Percentiles rank a stretch among this genome's conserved stretches.
Conservation (phyloP, 2,113 vertebrate genomes). For the Pseudonaja textilis region DNA sequence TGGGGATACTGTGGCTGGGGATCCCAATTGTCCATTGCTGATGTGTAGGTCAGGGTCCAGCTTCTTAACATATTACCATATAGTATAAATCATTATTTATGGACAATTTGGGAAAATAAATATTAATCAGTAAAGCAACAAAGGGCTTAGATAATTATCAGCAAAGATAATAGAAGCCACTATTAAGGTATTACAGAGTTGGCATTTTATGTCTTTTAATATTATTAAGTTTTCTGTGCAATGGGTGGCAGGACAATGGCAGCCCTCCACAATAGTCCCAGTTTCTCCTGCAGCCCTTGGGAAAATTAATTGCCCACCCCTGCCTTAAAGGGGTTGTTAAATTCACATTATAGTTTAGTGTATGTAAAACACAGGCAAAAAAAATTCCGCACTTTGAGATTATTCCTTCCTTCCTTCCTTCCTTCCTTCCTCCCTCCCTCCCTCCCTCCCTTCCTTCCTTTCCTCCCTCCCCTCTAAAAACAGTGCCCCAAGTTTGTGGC, state of each 20-base stretch:
- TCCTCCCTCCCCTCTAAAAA: not conserved
- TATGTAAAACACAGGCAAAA: not conserved
- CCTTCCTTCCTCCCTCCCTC: no score
- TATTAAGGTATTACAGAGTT: not conserved
- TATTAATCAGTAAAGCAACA: not conserved
- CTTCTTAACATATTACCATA: not conserved
- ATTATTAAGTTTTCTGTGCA: not conserved
- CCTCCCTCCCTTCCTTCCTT: no score
- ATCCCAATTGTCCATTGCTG: not conserved
- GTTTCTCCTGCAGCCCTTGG: not conserved
- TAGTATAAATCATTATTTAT: not conserved
- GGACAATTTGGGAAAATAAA: not conserved
- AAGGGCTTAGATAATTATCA: not conserved
- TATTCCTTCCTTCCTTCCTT: not conserved
- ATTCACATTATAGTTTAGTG: not conserved
- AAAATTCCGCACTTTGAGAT: not conserved
- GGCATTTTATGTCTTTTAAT: not conserved
- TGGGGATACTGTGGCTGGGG: not conserved
- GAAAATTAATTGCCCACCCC: not conserved
- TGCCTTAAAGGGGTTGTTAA: not conserved
- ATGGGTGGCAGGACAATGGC: not conserved
- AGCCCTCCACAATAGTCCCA: not conserved
- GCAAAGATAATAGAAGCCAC: not conserved
- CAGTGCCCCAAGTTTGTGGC: not conserved
- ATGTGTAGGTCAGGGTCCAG: not conserved